Conservation (phyloP, 2,888 invertebrate species). For the Kryphioiulus occultus region DNA sequence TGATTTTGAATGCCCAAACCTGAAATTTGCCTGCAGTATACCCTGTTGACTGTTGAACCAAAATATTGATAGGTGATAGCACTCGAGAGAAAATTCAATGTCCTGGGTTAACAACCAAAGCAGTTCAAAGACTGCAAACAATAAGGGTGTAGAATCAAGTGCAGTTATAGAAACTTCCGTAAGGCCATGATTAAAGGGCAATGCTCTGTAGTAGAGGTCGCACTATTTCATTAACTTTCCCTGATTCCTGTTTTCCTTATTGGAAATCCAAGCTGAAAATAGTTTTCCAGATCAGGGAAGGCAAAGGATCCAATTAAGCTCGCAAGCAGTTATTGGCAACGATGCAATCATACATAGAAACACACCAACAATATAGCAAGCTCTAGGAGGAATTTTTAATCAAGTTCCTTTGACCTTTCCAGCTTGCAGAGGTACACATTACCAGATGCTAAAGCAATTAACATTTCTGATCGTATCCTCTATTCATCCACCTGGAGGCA, state of each 20-base stretch:
- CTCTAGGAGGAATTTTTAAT: not conserved
- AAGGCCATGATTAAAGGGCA: too few species aligned
- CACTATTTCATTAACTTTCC: not conserved
- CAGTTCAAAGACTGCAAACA: too few species aligned
- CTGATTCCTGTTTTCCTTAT: not conserved
- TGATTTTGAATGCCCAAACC: too few species aligned
- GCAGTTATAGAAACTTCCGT: too few species aligned
- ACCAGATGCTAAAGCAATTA: not conserved
- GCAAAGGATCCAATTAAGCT: not conserved
- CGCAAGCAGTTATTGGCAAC: not conserved
- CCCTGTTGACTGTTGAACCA: too few species aligned
- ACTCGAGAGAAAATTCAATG: too few species aligned
- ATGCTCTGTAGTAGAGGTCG: not conserved
- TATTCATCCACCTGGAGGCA: not conserved
- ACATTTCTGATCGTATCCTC: not conserved
- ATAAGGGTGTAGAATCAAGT: too few species aligned
- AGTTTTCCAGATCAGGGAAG: not conserved
- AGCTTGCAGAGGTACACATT: not conserved
- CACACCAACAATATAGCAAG: not conserved
- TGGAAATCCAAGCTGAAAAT: not conserved
- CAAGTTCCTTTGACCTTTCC: not conserved
- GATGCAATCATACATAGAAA: not conserved
- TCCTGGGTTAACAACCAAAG: too few species aligned
- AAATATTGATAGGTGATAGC: too few species aligned
- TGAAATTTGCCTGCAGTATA: too few species aligned